Evolutionary conservation across 2,113 vertebrate species (phyloP), one percentile per base, ranked within the genome.

Genomic region (Neodon shergylaensis): DNA sequence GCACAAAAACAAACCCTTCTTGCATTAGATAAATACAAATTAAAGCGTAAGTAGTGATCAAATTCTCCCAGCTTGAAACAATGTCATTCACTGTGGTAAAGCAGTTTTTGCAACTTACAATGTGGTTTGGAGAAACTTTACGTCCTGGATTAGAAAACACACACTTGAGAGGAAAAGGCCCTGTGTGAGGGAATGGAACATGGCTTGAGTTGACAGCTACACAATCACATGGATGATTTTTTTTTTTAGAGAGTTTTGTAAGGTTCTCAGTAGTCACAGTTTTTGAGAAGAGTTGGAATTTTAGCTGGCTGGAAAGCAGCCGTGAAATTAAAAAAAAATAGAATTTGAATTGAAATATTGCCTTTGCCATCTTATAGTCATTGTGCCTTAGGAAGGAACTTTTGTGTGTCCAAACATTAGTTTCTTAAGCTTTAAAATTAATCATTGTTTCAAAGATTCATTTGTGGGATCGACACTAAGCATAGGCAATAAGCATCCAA

Each of bases 401-500:
- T 44, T 78, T 33, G 11, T 47, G 74, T 84, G 7, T 36, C 36
- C n/a, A 85, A 78, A 24, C 7, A 74, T 94, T 84, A 33, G 49
- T 65, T 95, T 90, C 49, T 89, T 89, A 91, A 89, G 83, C 7
- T 81, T 95, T 58, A 88, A 91, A 94, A 85, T 44, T 22, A 92
- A 47, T 13, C 26, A 12, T 52, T 42, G 12, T 90, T 94, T 95
- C 54, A 88, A 33, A 86, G 9, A 61, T 87, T 58, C 31, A 77
- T 81, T 88, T 94, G 58, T 76, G 44, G 10, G 68, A 83, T 84
- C 8, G 13, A 79, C n/a, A 49, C 6, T 2, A n/a, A 68, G 1
- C 44, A 70, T 8, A 16, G 0, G 21, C 36, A 66, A 42, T 7
- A 83, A 33, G 1, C 5, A n/a, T 8, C 7, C 47, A 83, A 17